Evolutionary conservation across 2,113 vertebrate species (phyloP), one percentile per base, ranked within the genome.

Genomic region (Eubucco bourcierii): DNA sequence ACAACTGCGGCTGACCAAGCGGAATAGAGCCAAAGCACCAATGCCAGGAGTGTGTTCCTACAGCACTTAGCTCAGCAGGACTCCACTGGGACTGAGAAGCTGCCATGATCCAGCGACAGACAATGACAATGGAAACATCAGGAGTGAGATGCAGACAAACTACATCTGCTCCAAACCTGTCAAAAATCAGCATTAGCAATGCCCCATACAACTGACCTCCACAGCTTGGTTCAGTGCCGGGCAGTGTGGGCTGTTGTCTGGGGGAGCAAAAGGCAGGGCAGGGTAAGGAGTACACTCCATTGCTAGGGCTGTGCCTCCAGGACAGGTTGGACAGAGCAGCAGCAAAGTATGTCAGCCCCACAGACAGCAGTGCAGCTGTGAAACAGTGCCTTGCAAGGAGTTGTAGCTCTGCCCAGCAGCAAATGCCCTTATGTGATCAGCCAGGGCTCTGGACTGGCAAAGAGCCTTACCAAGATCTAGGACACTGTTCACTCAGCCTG

Each of bases 171-270:
- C 89, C 44, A 89, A 64, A 78, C 87, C 79, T 75, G 76, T 71
- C 67, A 72, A 64, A 95, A 90, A 77, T 78, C 63, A 72, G 78
- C 58, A 90, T 92, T 79, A 93, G 56, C 68, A 65, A 44, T 34
- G 74, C 24, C 88, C 44, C 79, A 89, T 53, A 44, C 58, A 65
- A 84, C 64, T 92, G 78, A 85, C 81, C 84, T 92, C 91, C 95
- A 75, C 44, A 84, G 65, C 34, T 78, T 77, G 47, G 90, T 61
- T 76, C 65, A 47, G 52, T 80, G 72, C 72, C 60, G 47, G 10
- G 37, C 66, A 79, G 33, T 0, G 0, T 12, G 56, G 23, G n/a
- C 28, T 66, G n/a, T 52, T 78, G 52, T 81, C 61, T 64, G 47
- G 76, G 10, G n/a, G 44, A 55, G 68, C 46, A 81, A 78, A 84